Conservation (phyloP, 1,140 invertebrate genomes). For the Ceratitis capitata region DNA sequence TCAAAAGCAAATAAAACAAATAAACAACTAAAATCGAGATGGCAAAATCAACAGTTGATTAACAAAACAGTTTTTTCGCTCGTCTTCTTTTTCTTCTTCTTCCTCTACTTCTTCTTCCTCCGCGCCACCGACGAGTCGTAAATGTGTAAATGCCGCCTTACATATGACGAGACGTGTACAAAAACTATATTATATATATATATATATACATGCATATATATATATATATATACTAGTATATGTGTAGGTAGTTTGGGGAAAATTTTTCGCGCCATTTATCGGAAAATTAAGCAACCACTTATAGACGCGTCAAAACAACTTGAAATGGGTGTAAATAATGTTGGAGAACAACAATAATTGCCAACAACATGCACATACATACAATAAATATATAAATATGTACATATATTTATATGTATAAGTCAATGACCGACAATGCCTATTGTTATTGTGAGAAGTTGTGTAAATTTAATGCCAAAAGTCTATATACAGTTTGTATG, state of each 20-base stretch:
- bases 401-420: not conserved
- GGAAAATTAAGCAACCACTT: slow-evolving; percentile 14
- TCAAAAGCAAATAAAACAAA: slow-evolving; percentile 1
- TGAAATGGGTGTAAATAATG: not conserved
- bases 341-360: not conserved
- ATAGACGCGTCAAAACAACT: slow-evolving; percentile 21
- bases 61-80: too few species aligned
- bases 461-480: not conserved
- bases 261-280: slow-evolving; percentile 5
- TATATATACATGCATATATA: not conserved
- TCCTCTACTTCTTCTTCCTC: too few species aligned
- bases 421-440: too few species aligned
- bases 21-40: too few species aligned
- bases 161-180: not conserved
- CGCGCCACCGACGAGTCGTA: too few species aligned
- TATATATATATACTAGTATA: not conserved
- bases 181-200: not conserved
- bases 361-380: not conserved
- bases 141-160: not conserved
- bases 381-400: not conserved
- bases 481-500: too few species aligned
- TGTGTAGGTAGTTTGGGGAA: not conserved
- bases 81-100: too few species aligned
- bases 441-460: not conserved
- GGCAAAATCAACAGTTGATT: slow-evolving; percentile 8